Base-by-base conservation (phyloP, 2,797 vertebrate genomes). In the Vultur gryphus region DNA sequence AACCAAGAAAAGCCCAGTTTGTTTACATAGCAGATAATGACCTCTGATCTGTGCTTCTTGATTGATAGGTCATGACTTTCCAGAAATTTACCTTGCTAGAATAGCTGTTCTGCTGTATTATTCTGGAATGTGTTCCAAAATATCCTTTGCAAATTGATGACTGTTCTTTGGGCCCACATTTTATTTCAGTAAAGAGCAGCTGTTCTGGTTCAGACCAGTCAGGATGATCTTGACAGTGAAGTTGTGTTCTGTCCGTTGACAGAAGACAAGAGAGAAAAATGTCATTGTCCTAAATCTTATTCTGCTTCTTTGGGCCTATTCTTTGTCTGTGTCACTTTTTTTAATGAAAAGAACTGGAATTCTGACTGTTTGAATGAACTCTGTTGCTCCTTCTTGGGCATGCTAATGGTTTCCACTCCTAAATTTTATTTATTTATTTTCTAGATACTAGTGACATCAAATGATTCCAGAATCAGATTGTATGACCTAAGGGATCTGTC, bases 401-500 rank as follows among this genome's bases (percentile, higher is more conserved):
- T 20, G 41, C 9, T 67, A 61, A 28, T 51, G 39, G 33, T 62
- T 94, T 93, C 59, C 16, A 33, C 13, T 77, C 41, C 37, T 90
- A 21, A 44, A 46, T 51, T 19, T 33, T 29, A 21, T 61, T 64
- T 54, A 1, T 61, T 54, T 58, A 12, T 69, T 80, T 85, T 94
- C 69, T 96, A 99, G 99, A 99, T 99, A 98, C 96, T 99, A 87
- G 99, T 99, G 95, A 99, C 99, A 6, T 99, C 99, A 59, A 99
- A 99, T 91, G 99, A 99, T 97, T 99, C 99, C 78, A 99, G 99
- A 95, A 99, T 99, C 97, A 98, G 99, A 58, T 98, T 99, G 37
- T 99, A 99, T 77, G 99, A 99, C 97, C 97, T 99, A 90, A 98
- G 99, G 98, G 99, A 99, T 98, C 97, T 99, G 95, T 99, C 99